A percentile compares a stretch with the other conserved stretches of the same genome.
phyloP scores from a whole-genome alignment of 2,113 vertebrate species.

The Limnothrissa miodon region DNA sequence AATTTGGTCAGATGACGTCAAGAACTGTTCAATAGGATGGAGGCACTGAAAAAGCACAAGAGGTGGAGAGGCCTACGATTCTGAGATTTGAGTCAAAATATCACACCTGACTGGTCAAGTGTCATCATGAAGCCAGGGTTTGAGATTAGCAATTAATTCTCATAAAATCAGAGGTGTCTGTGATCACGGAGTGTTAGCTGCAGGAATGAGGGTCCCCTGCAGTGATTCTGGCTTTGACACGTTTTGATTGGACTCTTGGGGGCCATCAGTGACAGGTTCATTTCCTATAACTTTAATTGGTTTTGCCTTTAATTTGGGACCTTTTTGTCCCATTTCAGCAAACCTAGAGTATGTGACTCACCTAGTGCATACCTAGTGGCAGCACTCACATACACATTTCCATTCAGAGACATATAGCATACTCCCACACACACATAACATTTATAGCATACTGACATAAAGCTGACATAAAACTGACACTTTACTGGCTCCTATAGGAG shows the following conservation, averaged over 20 bases:
- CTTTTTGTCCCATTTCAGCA: conserved; percentile 40
- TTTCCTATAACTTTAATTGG: conserved; percentile 71
- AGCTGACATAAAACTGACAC: too few species aligned
- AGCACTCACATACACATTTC: conserved; percentile 39
- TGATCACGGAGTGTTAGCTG: conserved; percentile 55
- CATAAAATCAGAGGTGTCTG: background rate
- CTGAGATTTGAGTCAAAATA: background rate
- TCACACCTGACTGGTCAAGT: background rate
- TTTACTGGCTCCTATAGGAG: too few species aligned
- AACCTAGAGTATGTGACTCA: conserved; percentile 45
- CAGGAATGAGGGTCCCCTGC: conserved; percentile 64
- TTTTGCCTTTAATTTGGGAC: conserved; percentile 56
- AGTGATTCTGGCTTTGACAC: conserved; percentile 44
- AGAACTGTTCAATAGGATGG: background rate
- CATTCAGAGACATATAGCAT: conserved; percentile 12
- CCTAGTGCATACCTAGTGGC: background rate
- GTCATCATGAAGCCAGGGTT: background rate
- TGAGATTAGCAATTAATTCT: background rate
- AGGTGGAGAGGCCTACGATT: background rate
- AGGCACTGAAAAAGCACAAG: background rate
- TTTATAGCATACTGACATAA: too few species aligned
- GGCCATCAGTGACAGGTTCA: conserved; percentile 71
- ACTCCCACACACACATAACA: too few species aligned
- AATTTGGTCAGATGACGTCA: background rate
- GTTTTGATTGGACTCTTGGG: conserved; percentile 68